These are phyloP conservation scores for Noctua fimbriata DNA, from an alignment of 2,888 invertebrate genomes.

Conservation along the genomic window DNA sequence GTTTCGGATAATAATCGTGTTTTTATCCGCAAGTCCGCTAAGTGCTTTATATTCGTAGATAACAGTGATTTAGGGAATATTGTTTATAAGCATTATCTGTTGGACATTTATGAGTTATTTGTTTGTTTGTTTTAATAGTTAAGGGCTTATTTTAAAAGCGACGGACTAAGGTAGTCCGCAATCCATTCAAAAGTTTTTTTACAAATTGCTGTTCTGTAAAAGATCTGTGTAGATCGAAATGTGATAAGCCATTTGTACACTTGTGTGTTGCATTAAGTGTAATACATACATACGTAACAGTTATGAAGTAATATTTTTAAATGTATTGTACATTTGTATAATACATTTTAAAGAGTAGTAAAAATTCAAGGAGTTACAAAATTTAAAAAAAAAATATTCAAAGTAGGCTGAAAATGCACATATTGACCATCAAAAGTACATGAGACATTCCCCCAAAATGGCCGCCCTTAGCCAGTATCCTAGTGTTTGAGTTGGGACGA, in stretches of 20 bases:
- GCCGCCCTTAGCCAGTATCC: not conserved
- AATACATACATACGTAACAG: not conserved
- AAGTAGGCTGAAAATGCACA: not conserved
- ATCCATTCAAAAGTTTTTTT: not conserved
- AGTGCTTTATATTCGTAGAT: conserved; percentile 57
- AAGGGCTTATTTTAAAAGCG: not conserved
- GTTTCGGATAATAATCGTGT: conserved; percentile 43
- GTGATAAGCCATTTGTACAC: not conserved
- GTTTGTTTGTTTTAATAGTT: conserved; percentile 41
- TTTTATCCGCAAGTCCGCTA: conserved; percentile 50
- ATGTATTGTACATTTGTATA: too few species aligned
- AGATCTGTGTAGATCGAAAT: not conserved
- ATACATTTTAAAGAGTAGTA: too few species aligned
- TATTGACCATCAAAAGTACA: not conserved
- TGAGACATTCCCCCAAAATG: not conserved
- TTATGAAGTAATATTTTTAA: not conserved
- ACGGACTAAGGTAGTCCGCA: not conserved
- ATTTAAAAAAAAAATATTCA: not conserved
- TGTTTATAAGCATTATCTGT: conserved; percentile 54
- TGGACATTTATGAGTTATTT: conserved; percentile 53
- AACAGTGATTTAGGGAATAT: conserved; percentile 55
- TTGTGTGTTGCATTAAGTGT: not conserved
- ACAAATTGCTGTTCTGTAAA: not conserved
- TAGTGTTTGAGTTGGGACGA: not conserved
- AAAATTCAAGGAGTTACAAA: not conserved